Evolutionary conservation across 2,113 vertebrate genomes (phyloP).

Genomic region (Etheostoma cragini): DNA sequence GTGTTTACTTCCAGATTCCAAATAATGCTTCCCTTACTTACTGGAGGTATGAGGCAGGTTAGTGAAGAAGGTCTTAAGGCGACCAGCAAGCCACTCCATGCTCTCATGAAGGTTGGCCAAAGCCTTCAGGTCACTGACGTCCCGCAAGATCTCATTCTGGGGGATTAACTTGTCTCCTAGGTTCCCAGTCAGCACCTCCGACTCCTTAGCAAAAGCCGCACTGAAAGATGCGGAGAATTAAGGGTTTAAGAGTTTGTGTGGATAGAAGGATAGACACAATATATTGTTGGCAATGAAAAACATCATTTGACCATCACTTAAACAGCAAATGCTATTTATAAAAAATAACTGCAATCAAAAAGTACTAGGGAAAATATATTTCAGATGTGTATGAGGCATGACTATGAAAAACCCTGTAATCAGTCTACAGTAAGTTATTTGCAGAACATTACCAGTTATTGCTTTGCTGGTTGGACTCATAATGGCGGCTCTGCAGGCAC

Average conservation of each 20-base stretch:
- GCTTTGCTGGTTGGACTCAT: slow-evolving; percentile 4
- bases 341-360: background rate
- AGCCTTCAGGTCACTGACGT: slow-evolving; percentile 97
- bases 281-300: slow-evolving; percentile 23
- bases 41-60: slow-evolving; percentile 87
- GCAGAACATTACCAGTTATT: slow-evolving; percentile 25
- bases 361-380: background rate
- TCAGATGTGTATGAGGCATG: background rate
- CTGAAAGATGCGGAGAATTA: slow-evolving; percentile 72
- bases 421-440: slow-evolving; percentile 1
- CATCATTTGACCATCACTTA: background rate
- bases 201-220: slow-evolving; percentile 96
- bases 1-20: background rate
- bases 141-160: slow-evolving; percentile 93
- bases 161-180: slow-evolving; percentile 97
- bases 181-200: slow-evolving; percentile 97
- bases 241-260: background rate
- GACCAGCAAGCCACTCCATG: slow-evolving; percentile 94
- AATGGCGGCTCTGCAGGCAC: slow-evolving; percentile 19
- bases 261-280: background rate
- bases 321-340: background rate
- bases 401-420: slow-evolving; percentile 17
- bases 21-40: slow-evolving; percentile 80
- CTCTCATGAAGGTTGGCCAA: slow-evolving; percentile 98
- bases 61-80: slow-evolving; percentile 89